Percentiles rank a stretch among this genome's conserved stretches.
phyloP scores from a whole-genome alignment of 2,888 invertebrate genomes.

The Agrilus cyanescens region DNA sequence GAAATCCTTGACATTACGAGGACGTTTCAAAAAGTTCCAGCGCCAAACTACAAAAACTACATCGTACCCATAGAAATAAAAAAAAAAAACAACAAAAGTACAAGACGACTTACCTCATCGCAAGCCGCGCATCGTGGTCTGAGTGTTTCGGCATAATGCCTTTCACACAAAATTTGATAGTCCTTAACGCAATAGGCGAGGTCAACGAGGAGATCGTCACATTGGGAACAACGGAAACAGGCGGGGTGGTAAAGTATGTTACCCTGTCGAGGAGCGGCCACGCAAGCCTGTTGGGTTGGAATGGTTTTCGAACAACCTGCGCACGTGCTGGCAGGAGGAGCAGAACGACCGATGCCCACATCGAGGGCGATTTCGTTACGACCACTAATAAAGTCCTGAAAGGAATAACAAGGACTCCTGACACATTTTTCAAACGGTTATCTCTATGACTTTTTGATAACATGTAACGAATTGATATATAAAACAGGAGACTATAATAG shows the following conservation, averaged over 20 bases:
- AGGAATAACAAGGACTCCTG: conserved; percentile 10
- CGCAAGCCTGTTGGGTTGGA: conserved; percentile 67
- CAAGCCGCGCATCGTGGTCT: conserved; percentile 94
- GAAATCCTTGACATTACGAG: no score
- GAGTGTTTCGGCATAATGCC: conserved; percentile 92
- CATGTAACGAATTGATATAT: no score
- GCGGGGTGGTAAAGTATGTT: conserved; percentile 72
- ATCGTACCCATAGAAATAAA: no score
- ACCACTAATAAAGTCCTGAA: conserved; percentile 80
- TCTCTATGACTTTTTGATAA: no score
- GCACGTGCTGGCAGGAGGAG: conserved; percentile 43
- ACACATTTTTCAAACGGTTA: no score
- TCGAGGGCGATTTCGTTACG: conserved; percentile 93
- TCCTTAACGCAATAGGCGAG: conserved; percentile 90
- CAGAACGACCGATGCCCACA: conserved; percentile 52
- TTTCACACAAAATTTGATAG: conserved; percentile 78
- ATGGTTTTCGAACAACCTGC: conserved; percentile 71
- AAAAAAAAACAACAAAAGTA: no score
- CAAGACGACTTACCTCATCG: conserved; percentile 78
- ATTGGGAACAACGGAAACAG: conserved; percentile 83
- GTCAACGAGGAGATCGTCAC: conserved; percentile 89
- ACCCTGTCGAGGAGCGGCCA: conserved; percentile 37
- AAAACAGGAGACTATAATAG: no score
- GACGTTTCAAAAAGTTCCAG: no score
- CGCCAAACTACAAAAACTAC: no score